Evolutionary conservation across 1,140 invertebrate genomes (phyloP), one percentile per base, ranked within the genome.

Genomic region (Drosophila eugracilis): DNA sequence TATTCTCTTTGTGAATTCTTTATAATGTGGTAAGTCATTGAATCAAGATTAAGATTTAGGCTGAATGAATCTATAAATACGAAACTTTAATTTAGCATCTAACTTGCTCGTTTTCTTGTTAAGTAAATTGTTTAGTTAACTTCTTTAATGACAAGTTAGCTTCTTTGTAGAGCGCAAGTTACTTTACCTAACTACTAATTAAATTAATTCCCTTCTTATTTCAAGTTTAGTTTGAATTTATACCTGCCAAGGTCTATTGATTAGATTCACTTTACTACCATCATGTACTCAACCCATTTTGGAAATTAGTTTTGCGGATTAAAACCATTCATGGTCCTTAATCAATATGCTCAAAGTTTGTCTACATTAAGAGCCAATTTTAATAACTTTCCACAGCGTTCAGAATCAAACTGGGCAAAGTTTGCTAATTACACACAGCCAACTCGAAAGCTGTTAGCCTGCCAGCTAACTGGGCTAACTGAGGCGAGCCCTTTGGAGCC

Each of bases 351-450:
- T 30, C 34, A n/a, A 48, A 34, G 28, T 72, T 67, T 24, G 26
- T 21, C 37, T 41, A 34, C 65, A 67, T 67, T 67, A 67, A 44
- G 60, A 24, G 69, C 19, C 32, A 60, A 50, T 72, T 72, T 58
- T 72, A 72, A 72, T 72, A 72, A 60, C 69, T 72, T 72, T 72
- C 19, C 39, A 44, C 22, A 37, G 50, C 34, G 47, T 15, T 58
- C 19, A 42, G 44, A 54, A 54, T 63, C 28, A 24, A 75, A 52
- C 39, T 22, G 54, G 34, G 32, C n/a, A 73, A 80, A 80, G 66
- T 80, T 81, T 72, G 54, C 57, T 75, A 81, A 81, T 76, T 79
- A 63, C 62, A 63, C 63, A 41, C 48, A 67, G 36, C 14, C 42
- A 39, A 30, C 47, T 36, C n/a, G 22, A 36, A 30, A 47, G 24